Conservation (phyloP, 1,140 invertebrate species). For the Gryon sp. region DNA sequence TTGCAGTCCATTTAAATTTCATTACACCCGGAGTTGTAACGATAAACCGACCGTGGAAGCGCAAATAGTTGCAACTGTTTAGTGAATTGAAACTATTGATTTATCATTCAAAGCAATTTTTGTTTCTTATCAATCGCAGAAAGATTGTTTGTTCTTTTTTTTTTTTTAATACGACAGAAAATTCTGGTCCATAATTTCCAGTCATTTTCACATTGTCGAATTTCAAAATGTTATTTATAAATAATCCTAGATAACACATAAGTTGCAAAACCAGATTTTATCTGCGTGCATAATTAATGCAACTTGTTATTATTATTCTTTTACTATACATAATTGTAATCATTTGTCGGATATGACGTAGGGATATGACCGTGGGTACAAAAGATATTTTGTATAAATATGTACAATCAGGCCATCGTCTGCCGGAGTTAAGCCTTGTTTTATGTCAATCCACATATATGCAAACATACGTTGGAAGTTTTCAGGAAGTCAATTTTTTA, state of each 20-base stretch:
- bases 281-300: no score
- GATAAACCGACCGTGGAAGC: slow-evolving; percentile 25
- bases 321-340: background rate
- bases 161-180: no score
- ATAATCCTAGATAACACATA: no score
- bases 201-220: background rate
- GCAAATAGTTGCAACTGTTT: background rate
- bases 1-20: slow-evolving; percentile 5
- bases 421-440: slow-evolving; percentile 39
- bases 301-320: no score
- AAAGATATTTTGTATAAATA: slow-evolving; percentile 58
- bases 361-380: slow-evolving; percentile 54
- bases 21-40: slow-evolving; percentile 14
- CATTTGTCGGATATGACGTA: slow-evolving; percentile 45
- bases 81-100: slow-evolving; percentile 13
- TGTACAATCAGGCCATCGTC: slow-evolving; percentile 37
- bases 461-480: slow-evolving; percentile 7
- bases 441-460: slow-evolving; percentile 3
- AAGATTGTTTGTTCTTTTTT: slow-evolving; percentile 16
- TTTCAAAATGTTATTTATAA: no score
- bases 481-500: slow-evolving; percentile 45
- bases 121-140: slow-evolving; percentile 45
- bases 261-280: no score
- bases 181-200: background rate
- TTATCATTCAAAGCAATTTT: slow-evolving; percentile 11